Evolutionary conservation across 2,113 vertebrate species (phyloP).

Genomic region (Oophaga pumilio): DNA sequence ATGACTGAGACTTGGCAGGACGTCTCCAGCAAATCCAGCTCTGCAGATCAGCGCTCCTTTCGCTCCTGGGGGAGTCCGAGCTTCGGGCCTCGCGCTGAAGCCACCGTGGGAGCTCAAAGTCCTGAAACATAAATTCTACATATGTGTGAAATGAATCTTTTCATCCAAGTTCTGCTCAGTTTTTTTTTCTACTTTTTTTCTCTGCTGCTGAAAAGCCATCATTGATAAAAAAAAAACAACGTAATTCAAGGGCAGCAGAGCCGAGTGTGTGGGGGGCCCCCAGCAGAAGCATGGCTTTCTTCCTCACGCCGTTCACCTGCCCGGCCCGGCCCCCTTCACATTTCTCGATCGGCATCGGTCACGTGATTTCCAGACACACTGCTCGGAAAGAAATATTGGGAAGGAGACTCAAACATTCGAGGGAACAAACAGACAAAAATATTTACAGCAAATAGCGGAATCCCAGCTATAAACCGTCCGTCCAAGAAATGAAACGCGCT

Average conservation of each 20-base stretch:
- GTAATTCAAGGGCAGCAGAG: conserved; percentile 20
- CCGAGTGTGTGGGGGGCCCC: conserved; percentile 32
- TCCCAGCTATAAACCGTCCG: conserved; percentile 18
- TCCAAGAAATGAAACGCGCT: conserved; percentile 35
- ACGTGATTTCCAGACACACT: conserved; percentile 47
- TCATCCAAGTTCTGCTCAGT: conserved; percentile 54
- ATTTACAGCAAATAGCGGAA: conserved; percentile 26
- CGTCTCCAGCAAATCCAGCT: conserved; percentile 53
- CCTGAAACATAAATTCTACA: conserved; percentile 54
- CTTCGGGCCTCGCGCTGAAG: conserved; percentile 33
- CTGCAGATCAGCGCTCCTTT: conserved; percentile 49
- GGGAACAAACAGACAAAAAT: conserved; percentile 40
- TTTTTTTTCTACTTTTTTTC: conserved; percentile 22
- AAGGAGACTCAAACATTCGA: conserved; percentile 30
- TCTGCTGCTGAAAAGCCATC: conserved; percentile 50
- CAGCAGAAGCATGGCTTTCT: conserved; percentile 18
- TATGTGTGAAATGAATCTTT: conserved; percentile 58
- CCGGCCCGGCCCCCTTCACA: neutral
- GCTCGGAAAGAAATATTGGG: conserved; percentile 32
- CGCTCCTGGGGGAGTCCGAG: conserved; percentile 40
- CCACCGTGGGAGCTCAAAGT: conserved; percentile 57
- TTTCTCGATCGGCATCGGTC: conserved; percentile 14
- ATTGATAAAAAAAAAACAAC: conserved; percentile 46
- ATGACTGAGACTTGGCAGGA: conserved; percentile 48
- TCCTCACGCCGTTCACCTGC: conserved; percentile 32